Conservation (phyloP, 2,113 vertebrate species). For the Nannospalax galili region DNA sequence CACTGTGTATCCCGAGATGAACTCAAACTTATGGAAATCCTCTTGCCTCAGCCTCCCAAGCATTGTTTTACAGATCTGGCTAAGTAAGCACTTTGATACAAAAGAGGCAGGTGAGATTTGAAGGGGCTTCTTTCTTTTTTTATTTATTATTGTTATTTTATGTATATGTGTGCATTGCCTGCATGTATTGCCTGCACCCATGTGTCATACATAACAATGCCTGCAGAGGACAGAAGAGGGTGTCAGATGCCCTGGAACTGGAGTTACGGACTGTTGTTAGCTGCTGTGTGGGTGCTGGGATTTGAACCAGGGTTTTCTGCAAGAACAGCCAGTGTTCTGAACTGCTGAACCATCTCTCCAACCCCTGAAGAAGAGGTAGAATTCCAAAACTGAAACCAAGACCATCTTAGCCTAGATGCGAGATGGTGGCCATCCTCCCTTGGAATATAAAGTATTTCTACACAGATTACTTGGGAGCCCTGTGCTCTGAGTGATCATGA, state of each 20-base stretch:
- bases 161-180: too few relatives aligned
- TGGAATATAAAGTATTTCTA: background rate
- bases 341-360: too few relatives aligned
- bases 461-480: background rate
- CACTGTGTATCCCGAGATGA: background rate
- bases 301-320: too few relatives aligned
- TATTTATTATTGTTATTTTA: too few relatives aligned
- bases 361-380: background rate
- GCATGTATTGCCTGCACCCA: too few relatives aligned
- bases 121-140: background rate
- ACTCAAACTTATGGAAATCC: background rate
- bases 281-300: too few relatives aligned
- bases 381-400: background rate
- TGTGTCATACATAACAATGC: too few relatives aligned
- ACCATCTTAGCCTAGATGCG: background rate
- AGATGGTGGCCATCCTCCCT: background rate
- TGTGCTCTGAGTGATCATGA: background rate
- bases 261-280: too few relatives aligned
- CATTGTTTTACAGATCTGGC: too few relatives aligned
- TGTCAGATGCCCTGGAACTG: too few relatives aligned
- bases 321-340: too few relatives aligned
- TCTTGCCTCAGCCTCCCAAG: background rate
- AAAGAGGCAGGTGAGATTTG: background rate
- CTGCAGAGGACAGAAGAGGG: too few relatives aligned
- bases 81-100: background rate